Evolutionary conservation across 1,140 invertebrate genomes (phyloP).

Genomic region (Dreissena rostriformis): DNA sequence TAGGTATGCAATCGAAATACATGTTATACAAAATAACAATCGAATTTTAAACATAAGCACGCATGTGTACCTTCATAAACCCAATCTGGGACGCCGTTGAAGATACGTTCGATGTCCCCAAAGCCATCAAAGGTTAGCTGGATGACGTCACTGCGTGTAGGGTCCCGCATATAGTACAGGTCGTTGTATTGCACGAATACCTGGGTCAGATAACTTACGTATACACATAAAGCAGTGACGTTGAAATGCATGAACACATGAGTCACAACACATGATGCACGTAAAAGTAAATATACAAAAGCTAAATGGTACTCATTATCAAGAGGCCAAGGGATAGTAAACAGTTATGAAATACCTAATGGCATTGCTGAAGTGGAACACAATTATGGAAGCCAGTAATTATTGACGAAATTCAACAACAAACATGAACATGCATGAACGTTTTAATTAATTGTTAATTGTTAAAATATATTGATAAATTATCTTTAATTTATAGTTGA

Average conservation of each 20-base stretch:
- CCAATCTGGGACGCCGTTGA: conserved; percentile 97
- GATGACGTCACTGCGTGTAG: conserved; percentile 77
- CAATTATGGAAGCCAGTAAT: background rate
- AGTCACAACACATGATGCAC: too few relatives aligned
- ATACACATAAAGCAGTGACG: too few relatives aligned
- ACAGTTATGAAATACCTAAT: background rate
- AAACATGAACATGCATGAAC: too few relatives aligned
- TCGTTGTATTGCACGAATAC: conserved; percentile 94
- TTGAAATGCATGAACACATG: too few relatives aligned
- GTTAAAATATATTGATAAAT: too few relatives aligned
- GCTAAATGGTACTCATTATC: too few relatives aligned
- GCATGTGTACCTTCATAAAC: conserved; percentile 92
- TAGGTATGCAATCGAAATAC: too few relatives aligned
- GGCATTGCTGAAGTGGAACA: background rate
- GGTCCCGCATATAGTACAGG: conserved; percentile 88
- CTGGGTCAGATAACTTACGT: conserved; percentile 50
- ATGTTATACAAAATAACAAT: too few relatives aligned
- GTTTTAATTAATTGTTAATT: too few relatives aligned
- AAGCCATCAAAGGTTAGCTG: conserved; percentile 89
- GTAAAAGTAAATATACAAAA: too few relatives aligned
- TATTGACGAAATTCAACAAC: too few relatives aligned
- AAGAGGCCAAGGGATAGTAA: background rate
- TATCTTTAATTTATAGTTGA: background rate
- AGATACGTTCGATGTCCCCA: conserved; percentile 87
- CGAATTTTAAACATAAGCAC: too few relatives aligned